These are phyloP conservation scores for Cybosia mesomella DNA, from an alignment of 2,888 invertebrate species.

Conservation along the genomic window DNA sequence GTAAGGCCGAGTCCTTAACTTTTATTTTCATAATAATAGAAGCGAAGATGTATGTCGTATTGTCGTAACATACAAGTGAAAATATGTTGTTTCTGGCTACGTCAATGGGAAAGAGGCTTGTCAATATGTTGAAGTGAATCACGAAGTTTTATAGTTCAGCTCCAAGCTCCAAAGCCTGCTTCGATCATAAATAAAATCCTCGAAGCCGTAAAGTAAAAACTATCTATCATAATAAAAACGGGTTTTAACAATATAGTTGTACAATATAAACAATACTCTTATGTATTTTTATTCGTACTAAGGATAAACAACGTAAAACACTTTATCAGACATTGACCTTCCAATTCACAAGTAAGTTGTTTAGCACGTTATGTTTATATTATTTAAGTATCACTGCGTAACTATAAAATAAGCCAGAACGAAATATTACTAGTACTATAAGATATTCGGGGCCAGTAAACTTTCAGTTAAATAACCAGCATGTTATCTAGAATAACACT, in stretches of 20 bases:
- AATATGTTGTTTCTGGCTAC: too few species aligned
- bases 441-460: not conserved
- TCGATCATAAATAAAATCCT: too few species aligned
- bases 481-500: not conserved
- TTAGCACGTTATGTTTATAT: not conserved
- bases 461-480: too few species aligned
- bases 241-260: not conserved
- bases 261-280: not conserved
- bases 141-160: not conserved
- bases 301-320: not conserved
- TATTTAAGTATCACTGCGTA: not conserved
- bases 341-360: not conserved
- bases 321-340: constrained; percentile 9
- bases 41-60: too few species aligned
- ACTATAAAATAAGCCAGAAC: not conserved
- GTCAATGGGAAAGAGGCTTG: not conserved
- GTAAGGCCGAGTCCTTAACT: too few species aligned
- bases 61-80: too few species aligned
- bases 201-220: not conserved
- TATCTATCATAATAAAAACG: not conserved
- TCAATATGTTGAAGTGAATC: not conserved
- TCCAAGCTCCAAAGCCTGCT: not conserved
- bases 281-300: not conserved
- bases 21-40: too few species aligned
- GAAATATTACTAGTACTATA: not conserved